Evolutionary conservation across 30 jellyfish, hydroid and myxozoan species (phyloP), one percentile per base, ranked within the genome.

Genomic region (Cassiopea xamachana): DNA sequence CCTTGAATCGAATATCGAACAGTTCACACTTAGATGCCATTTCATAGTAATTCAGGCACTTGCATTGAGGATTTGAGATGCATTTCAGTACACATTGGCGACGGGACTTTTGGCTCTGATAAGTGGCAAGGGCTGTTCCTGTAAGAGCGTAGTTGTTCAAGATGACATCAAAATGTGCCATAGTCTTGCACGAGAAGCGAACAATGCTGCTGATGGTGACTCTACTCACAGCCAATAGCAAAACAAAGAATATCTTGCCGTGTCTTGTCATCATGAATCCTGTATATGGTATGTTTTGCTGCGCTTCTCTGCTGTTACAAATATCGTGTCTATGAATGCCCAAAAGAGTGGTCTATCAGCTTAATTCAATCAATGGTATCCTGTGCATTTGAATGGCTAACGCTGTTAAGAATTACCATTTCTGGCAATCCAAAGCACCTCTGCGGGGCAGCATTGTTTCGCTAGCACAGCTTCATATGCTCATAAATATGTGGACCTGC

Each of bases 11-110:
- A 10, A 2, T 19, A 2, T 64, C 70, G 46, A 87, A 67, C 15
- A 87, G 15, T 44, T 87, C 82, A 48, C 94, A 87, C 27, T 27
- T 71, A 46, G 84, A 75, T 16, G 80, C 46, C 8, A 10, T 48
- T 2, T 18, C 49, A 83, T 87, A 5, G 46, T 60, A 71, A 87
- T 87, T 87, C 70, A 49, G 50, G 72, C 70, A 76, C 51, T 49
- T 51, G 89, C 94, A 87, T 1, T 27, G 16, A 14, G 79, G 61
- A 19, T 67, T 15, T 18, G 94, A 76, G 48, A 87, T 27, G 78
- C 94, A 77, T 2, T 67, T 73, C 55, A 77, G 51, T 46, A 69
- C 82, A 84, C 94, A 87, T 48, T 87, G 67, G 44, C 87, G 64
- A 16, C 89, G 84, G 48, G 81, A 2, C 7, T 77, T 46, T 46